A percentile compares a stretch with the other conserved stretches of the same genome.
Evolutionary conservation across 2,888 invertebrate genomes (phyloP).

Genomic region (Tuta absoluta): DNA sequence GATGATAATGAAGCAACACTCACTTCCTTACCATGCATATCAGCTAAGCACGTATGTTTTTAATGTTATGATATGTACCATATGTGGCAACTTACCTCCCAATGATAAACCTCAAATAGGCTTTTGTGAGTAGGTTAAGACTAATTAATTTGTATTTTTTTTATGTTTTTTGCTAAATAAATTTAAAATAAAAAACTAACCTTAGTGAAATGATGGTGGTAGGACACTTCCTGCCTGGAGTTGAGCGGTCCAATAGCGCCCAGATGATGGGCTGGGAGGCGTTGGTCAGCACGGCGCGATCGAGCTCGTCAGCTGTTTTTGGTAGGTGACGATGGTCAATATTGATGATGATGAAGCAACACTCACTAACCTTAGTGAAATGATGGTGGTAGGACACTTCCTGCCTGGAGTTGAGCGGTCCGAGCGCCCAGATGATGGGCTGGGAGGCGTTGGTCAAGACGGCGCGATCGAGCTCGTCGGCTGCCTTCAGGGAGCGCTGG

Average conservation of each 20-base stretch:
- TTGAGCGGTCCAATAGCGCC: slow-evolving; percentile 95
- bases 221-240: slow-evolving; percentile 89
- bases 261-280: slow-evolving; percentile 91
- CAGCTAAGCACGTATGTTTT: too few relatives aligned
- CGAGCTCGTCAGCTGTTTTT: slow-evolving; percentile 89
- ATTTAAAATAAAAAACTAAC: slow-evolving; percentile 52
- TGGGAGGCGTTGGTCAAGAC: slow-evolving; percentile 89
- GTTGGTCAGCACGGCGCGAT: slow-evolving; percentile 87
- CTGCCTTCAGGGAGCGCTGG: slow-evolving; percentile 89
- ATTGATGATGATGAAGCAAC: too few relatives aligned
- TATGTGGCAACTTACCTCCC: too few relatives aligned
- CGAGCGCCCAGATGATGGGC: slow-evolving; percentile 94
- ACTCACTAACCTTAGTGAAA: slow-evolving; percentile 82
- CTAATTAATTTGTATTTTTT: too few relatives aligned
- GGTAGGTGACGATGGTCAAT: slow-evolving; percentile 96
- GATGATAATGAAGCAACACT: too few relatives aligned
- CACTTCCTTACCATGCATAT: too few relatives aligned
- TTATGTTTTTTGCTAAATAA: too few relatives aligned
- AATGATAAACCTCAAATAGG: too few relatives aligned
- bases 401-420: slow-evolving; percentile 89
- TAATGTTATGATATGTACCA: too few relatives aligned
- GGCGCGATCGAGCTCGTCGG: slow-evolving; percentile 87
- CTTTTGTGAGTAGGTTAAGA: too few relatives aligned
- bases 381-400: slow-evolving; percentile 92
- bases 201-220: slow-evolving; percentile 87